These are phyloP conservation scores for Gadus chalcogrammus DNA, from an alignment of 2,113 vertebrate species.

Conservation along the genomic window DNA sequence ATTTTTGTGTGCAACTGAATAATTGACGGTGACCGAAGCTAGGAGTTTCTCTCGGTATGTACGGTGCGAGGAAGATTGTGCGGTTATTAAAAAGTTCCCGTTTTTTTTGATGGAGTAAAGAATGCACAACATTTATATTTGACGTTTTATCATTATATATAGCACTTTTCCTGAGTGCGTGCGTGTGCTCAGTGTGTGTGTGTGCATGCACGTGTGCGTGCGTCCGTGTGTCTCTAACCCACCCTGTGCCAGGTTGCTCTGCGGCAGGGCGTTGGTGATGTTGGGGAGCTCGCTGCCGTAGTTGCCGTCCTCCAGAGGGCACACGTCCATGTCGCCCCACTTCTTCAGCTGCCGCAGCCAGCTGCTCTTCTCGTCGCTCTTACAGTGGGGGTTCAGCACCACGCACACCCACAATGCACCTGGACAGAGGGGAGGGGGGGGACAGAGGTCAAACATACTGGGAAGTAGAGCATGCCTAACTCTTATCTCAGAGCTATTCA, in stretches of 20 bases:
- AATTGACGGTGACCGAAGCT: no score
- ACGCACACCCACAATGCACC: slow-evolving; percentile 98
- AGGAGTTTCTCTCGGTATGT: no score
- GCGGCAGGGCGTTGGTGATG: slow-evolving; percentile 94
- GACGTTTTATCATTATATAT: no score
- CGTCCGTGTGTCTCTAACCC: slow-evolving; percentile 42
- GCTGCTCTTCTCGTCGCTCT: slow-evolving; percentile 90
- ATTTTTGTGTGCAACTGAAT: neutral
- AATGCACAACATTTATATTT: no score
- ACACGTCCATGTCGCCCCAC: slow-evolving; percentile 95
- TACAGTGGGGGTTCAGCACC: slow-evolving; percentile 96
- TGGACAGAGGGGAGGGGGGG: slow-evolving; percentile 44
- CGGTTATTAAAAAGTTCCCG: no score
- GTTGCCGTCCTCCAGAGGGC: slow-evolving; percentile 96
- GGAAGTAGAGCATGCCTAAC: no score
- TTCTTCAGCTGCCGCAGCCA: slow-evolving; percentile 95
- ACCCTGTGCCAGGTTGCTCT: slow-evolving; percentile 90
- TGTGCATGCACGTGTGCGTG: no score
- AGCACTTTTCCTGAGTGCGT: no score
- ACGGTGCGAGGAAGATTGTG: no score
- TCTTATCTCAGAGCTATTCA: no score
- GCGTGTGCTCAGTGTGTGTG: no score
- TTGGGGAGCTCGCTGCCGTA: slow-evolving; percentile 94
- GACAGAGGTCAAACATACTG: slow-evolving; percentile 15
- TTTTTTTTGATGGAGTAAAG: no score